Conservation (phyloP, 2,888 invertebrate genomes). For the Macrophya annulata region DNA sequence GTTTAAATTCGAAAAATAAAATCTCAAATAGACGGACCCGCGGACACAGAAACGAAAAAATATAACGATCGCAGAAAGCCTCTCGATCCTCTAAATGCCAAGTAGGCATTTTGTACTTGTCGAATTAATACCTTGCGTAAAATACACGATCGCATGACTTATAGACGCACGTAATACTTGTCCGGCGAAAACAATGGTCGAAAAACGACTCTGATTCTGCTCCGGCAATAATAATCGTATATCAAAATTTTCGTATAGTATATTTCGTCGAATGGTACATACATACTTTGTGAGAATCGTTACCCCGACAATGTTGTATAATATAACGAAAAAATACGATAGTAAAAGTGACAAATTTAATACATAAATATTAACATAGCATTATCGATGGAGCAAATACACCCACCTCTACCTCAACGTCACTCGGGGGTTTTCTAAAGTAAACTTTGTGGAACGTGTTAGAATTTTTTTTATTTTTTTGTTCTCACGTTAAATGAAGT, state of each 20-base stretch:
- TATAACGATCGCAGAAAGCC: neutral
- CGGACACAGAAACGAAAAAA: neutral
- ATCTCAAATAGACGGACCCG: neutral
- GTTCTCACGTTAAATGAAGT: slow-evolving; percentile 11
- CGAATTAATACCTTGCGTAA: neutral
- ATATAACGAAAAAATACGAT: neutral
- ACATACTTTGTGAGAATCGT: neutral
- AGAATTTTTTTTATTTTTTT: neutral
- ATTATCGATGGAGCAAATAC: neutral
- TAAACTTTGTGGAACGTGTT: neutral
- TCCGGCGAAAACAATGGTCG: neutral
- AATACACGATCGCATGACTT: neutral
- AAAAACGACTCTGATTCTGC: slow-evolving; percentile 24
- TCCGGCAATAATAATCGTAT: slow-evolving; percentile 14
- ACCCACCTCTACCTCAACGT: neutral
- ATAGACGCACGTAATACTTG: neutral
- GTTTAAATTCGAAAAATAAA: slow-evolving; percentile 25
- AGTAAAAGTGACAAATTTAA: slow-evolving; percentile 30
- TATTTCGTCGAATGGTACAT: neutral
- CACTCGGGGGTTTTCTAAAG: neutral
- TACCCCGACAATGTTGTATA: neutral
- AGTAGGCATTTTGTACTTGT: neutral
- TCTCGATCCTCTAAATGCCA: neutral
- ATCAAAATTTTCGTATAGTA: slow-evolving; percentile 22
- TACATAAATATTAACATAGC: neutral